These are phyloP conservation scores for Papilio polyxenes DNA, from an alignment of 1,140 invertebrate species.

Conservation along the genomic window DNA sequence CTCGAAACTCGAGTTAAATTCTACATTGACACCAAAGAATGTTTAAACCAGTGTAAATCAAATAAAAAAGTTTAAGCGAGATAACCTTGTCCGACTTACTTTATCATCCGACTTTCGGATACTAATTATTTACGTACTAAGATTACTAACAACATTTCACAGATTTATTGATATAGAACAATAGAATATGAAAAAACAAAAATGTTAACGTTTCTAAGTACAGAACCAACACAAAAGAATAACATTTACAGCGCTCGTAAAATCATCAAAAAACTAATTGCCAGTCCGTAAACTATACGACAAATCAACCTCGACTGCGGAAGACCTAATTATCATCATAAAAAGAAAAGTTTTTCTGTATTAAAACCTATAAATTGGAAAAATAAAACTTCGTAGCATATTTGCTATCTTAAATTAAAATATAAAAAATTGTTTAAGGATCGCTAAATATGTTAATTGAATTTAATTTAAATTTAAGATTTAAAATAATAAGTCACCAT, in stretches of 20 bases:
- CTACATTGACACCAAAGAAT: neutral
- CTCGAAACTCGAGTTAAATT: too few species aligned
- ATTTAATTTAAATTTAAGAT: too few species aligned
- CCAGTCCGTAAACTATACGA: slow-evolving; percentile 2
- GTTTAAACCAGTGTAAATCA: neutral
- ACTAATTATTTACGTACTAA: neutral
- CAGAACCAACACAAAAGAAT: neutral
- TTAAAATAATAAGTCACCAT: neutral
- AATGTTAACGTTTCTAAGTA: neutral
- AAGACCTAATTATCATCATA: slow-evolving; percentile 7
- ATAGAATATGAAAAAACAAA: neutral
- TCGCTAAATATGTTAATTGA: too few species aligned
- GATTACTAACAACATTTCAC: neutral
- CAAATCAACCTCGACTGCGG: slow-evolving; percentile 1
- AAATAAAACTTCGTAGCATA: neutral
- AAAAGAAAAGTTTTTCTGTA: slow-evolving; percentile 6
- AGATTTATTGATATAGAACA: neutral
- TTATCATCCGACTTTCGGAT: neutral
- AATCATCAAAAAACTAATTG: slow-evolving; percentile 13
- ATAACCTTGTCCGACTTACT: neutral
- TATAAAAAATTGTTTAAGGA: too few species aligned
- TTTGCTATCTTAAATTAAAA: neutral
- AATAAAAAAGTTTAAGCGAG: neutral
- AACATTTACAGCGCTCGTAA: neutral
- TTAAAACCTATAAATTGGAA: neutral